These are phyloP conservation scores for Catostomus latipinnis DNA, from an alignment of 2,797 vertebrate species.

Conservation along the genomic window DNA sequence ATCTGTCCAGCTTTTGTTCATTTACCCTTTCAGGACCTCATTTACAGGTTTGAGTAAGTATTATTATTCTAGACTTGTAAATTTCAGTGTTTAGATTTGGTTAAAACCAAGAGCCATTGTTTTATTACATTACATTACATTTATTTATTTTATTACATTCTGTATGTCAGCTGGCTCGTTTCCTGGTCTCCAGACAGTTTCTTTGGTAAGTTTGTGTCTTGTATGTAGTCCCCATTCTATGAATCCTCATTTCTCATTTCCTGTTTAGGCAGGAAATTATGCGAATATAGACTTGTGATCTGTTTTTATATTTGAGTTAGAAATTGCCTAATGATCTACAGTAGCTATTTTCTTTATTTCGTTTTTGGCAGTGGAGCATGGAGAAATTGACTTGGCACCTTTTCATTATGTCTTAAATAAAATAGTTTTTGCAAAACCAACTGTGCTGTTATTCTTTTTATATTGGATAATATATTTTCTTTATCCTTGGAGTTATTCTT, in stretches of 20 bases:
- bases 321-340: too few relatives aligned
- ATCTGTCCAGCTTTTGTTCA: not conserved
- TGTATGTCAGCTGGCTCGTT: too few relatives aligned
- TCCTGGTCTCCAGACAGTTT: too few relatives aligned
- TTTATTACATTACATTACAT: not conserved
- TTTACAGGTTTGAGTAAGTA: slow-evolving; percentile 15
- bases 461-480: not conserved
- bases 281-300: too few relatives aligned
- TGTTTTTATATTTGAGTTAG: too few relatives aligned
- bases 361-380: not conserved
- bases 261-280: too few relatives aligned
- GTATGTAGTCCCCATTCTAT: too few relatives aligned
- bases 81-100: not conserved
- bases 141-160: not conserved
- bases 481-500: not conserved
- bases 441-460: not conserved
- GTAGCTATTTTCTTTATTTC: too few relatives aligned
- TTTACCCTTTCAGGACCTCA: not conserved
- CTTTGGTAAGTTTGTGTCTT: too few relatives aligned
- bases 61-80: not conserved
- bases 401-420: too few relatives aligned
- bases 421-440: not conserved
- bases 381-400: too few relatives aligned
- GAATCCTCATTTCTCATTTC: too few relatives aligned
- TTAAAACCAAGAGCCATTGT: not conserved